These are phyloP conservation scores for Lamprotornis superbus DNA, from an alignment of 2,113 vertebrate genomes.

Conservation along the genomic window DNA sequence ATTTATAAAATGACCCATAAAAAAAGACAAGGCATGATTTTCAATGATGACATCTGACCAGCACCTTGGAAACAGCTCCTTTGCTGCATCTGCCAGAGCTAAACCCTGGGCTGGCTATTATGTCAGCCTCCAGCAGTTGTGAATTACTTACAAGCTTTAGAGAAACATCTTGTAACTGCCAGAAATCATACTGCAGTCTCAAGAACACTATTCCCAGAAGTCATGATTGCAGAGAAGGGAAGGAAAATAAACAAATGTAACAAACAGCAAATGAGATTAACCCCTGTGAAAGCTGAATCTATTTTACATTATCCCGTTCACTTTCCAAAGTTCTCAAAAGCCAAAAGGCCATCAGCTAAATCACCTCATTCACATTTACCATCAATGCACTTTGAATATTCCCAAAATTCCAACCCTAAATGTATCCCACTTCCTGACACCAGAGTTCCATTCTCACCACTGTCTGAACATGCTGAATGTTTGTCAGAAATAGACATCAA, in stretches of 20 bases:
- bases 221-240: not conserved
- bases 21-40: not conserved
- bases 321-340: not conserved
- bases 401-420: not conserved
- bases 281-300: not conserved
- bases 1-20: not conserved
- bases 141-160: not conserved
- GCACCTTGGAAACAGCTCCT: not conserved
- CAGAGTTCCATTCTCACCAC: not conserved
- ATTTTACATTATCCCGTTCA: not conserved
- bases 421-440: not conserved
- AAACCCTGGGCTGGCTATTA: not conserved
- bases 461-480: not conserved
- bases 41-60: not conserved
- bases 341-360: not conserved
- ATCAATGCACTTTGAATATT: not conserved
- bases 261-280: not conserved
- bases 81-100: conserved; percentile 7
- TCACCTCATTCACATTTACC: not conserved
- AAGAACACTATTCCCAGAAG: conserved; percentile 33
- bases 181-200: not conserved
- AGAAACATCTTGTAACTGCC: conserved; percentile 32
- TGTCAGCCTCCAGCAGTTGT: not conserved
- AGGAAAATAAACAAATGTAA: not conserved
- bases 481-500: not conserved